Conservation (phyloP, 2,113 vertebrate genomes). For the Neoarius graeffei region DNA sequence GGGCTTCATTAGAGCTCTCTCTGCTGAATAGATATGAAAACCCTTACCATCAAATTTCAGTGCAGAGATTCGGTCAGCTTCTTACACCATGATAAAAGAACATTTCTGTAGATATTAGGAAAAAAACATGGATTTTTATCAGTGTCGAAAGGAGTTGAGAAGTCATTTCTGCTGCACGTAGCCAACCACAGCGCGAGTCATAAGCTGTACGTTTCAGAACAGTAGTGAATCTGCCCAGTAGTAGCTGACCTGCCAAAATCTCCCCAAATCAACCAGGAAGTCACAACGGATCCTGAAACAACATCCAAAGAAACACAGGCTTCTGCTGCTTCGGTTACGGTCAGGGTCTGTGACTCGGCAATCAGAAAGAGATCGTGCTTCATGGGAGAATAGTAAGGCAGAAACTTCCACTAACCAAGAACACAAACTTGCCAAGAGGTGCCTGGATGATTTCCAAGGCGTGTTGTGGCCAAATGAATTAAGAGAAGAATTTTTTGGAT, state of each 20-base stretch:
- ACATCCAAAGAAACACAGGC: neutral
- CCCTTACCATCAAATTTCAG: neutral
- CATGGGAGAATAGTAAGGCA: slow-evolving; percentile 21
- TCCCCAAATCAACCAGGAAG: slow-evolving; percentile 15
- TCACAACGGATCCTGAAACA: neutral
- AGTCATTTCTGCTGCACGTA: neutral
- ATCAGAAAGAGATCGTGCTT: neutral
- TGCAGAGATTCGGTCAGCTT: neutral
- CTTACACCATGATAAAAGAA: neutral
- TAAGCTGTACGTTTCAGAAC: slow-evolving; percentile 4
- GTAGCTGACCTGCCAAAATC: neutral
- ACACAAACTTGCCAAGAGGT: neutral
- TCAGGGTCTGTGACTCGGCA: slow-evolving; percentile 7
- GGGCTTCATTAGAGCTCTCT: neutral
- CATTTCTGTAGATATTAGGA: neutral
- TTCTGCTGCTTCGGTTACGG: neutral
- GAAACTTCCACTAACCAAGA: neutral
- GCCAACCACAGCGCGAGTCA: neutral
- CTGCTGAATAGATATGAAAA: neutral
- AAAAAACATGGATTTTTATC: neutral
- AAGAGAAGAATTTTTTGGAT: neutral
- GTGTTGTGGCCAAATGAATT: neutral
- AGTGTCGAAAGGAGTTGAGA: neutral
- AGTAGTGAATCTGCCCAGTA: slow-evolving; percentile 11
- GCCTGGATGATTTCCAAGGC: neutral